Evolutionary conservation across 2,888 invertebrate genomes (phyloP), one percentile per base, ranked within the genome.

Genomic region (Volucella inanis): DNA sequence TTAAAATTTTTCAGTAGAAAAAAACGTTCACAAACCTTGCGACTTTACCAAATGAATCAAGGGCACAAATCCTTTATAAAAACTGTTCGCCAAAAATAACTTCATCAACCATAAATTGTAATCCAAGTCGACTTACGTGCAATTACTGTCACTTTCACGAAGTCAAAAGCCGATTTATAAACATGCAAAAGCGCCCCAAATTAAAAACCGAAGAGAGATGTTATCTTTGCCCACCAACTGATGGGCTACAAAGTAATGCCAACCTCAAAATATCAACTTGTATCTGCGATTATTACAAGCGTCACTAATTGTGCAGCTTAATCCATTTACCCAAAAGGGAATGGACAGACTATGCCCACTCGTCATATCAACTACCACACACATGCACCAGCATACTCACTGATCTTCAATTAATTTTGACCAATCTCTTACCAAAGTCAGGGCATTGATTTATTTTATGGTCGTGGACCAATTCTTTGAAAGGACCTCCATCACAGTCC

Each of bases 121-220:
- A 74, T 74, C 57, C 64, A 70, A 75, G 55, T 57, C 70, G 65
- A 76, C 59, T 76, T 67, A 62, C 49, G 71, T 62, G 50, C 67
- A 78, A 78, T 83, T 83, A 59, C 65, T 78, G 82, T 83, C 82
- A 83, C 82, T 83, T 83, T 83, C 82, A 72, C 82, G 45, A 78
- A 65, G 14, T 64, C 64, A 50, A 39, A 76, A 65, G 62, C 57
- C 70, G 49, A 47, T 54, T 31, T 31, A 31, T 6, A 31, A 31
- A 31, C 31, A 6, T 31, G 31, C 6, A 31, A 31, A 22, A 22
- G 18, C 18, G 18, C 39, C 54, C 54, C 41, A 61, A 61, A 50
- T 47, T 8, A 41, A 39, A 61, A 41, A 64, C 38, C 49, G 45
- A 59, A 57, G 55, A 50, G 45, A 64, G 80, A 85, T 85, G 55